Conservation (phyloP, 2,113 vertebrate species). For the Amia ocellicauda region DNA sequence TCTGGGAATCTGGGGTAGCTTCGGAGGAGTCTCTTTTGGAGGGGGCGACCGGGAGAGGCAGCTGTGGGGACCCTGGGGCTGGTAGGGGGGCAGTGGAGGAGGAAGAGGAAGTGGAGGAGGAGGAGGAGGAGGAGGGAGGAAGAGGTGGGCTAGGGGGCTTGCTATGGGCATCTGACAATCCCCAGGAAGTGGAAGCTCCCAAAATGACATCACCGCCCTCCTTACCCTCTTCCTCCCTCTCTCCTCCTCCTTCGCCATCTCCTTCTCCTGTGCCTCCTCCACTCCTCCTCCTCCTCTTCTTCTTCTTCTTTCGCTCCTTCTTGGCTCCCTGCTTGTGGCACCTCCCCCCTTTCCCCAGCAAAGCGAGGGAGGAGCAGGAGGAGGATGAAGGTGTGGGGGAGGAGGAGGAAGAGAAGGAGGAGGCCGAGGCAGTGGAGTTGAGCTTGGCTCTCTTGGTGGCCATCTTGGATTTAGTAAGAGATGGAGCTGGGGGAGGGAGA, state of each 20-base stretch:
- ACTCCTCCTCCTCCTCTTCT: constrained; percentile 43
- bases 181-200: constrained; percentile 38
- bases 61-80: constrained; percentile 62
- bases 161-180: constrained; percentile 27
- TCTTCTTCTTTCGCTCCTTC: constrained; percentile 54
- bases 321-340: constrained; percentile 40
- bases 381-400: constrained; percentile 59
- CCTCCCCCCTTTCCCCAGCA: too few species aligned
- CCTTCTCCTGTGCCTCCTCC: constrained; percentile 41
- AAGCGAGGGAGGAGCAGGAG: too few species aligned
- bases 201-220: constrained; percentile 35
- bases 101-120: constrained; percentile 55
- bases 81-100: constrained; percentile 61
- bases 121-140: constrained; percentile 66
- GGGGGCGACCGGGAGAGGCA: constrained; percentile 54
- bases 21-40: constrained; percentile 60
- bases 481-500: constrained; percentile 33
- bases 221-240: constrained; percentile 32
- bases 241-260: constrained; percentile 21
- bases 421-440: constrained; percentile 69
- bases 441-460: constrained; percentile 70
- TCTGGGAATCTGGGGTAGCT: constrained; percentile 85
- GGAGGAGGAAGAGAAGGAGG: constrained; percentile 64
- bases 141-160: constrained; percentile 55
- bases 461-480: constrained; percentile 55